These are phyloP conservation scores for Spodoptera exigua DNA, from an alignment of 2,888 invertebrate species.

Conservation along the genomic window DNA sequence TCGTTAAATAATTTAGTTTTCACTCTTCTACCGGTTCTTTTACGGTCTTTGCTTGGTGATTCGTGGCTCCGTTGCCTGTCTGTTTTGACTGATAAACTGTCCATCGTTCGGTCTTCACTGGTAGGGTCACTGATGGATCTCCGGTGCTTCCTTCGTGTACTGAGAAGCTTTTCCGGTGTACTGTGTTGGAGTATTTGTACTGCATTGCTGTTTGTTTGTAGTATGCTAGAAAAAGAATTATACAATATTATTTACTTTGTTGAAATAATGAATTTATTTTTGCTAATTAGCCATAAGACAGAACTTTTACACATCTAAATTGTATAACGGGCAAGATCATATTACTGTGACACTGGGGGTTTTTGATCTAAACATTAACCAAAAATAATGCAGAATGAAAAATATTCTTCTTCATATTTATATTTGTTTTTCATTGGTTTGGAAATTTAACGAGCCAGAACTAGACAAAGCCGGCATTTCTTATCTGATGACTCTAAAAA, in stretches of 20 bases:
- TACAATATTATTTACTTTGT: neutral
- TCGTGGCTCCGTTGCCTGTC: constrained; percentile 74
- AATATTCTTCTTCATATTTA: too few species aligned
- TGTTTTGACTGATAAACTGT: constrained; percentile 70
- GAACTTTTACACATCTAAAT: too few species aligned
- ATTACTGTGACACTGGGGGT: too few species aligned
- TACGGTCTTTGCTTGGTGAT: constrained; percentile 79
- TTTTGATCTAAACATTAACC: too few species aligned
- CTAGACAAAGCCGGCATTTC: too few species aligned
- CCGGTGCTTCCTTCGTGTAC: constrained; percentile 72
- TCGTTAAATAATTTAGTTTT: constrained; percentile 83
- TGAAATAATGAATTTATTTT: too few species aligned
- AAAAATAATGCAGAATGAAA: too few species aligned
- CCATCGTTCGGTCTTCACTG: constrained; percentile 74
- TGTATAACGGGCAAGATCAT: too few species aligned
- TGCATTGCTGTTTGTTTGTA: constrained; percentile 79
- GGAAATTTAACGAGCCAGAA: too few species aligned
- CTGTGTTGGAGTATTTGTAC: constrained; percentile 76
- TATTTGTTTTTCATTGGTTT: too few species aligned
- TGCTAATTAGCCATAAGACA: too few species aligned
- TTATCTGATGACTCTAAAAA: too few species aligned
- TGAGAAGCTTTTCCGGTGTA: constrained; percentile 80
- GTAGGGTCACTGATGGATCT: constrained; percentile 82
- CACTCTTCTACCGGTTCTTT: constrained; percentile 73
- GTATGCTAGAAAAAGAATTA: constrained; percentile 70